Evolutionary conservation across 2,797 vertebrate genomes (phyloP), one percentile per base, ranked within the genome.

Genomic region (Siniperca obscura): DNA sequence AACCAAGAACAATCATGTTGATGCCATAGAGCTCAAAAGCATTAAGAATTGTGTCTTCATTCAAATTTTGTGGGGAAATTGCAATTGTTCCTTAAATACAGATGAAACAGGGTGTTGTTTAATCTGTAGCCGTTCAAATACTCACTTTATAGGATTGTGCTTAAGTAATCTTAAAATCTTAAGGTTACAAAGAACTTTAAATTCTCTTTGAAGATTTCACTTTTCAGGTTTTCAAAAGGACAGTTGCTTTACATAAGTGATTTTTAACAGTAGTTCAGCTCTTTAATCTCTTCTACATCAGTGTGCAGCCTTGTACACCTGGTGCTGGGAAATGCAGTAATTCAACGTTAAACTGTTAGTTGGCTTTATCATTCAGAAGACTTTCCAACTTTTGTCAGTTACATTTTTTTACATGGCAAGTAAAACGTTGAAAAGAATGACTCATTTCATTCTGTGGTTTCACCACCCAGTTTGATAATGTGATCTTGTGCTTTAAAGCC

Each of bases 371-470:
- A 38, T 59, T 50, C 13, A 38, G 19, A 4, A 36, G 40, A 42
- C 44, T 44, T 30, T 38, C 11, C 10, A n/a, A n/a, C 22, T 57
- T 82, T 55, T 79, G 64, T 42, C 61, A 48, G 73, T 80, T 74
- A 36, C 5, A 61, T 17, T 66, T 53, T 74, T 44, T 69, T 13
- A 52, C 13, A 17, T 16, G 5, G 4, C 12, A 62, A 61, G 55
- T 50, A 5, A 69, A 57, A 80, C 4, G 22, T 44, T 78, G 13
- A 73, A 72, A 69, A 53, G 12, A 46, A 57, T 78, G 80, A 86
- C 48, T 84, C 36, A 78, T 72, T 65, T 84, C 38, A 25, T 36
- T 48, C 30, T n/a, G 46, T 40, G 74, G 55, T 71, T 78, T 74
- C 74, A 52, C 48, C 59, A 40, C 30, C 17, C 53, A 56, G 38